Evolutionary conservation across 2,113 vertebrate genomes (phyloP).

Genomic region (Ranitomeya variabilis): DNA sequence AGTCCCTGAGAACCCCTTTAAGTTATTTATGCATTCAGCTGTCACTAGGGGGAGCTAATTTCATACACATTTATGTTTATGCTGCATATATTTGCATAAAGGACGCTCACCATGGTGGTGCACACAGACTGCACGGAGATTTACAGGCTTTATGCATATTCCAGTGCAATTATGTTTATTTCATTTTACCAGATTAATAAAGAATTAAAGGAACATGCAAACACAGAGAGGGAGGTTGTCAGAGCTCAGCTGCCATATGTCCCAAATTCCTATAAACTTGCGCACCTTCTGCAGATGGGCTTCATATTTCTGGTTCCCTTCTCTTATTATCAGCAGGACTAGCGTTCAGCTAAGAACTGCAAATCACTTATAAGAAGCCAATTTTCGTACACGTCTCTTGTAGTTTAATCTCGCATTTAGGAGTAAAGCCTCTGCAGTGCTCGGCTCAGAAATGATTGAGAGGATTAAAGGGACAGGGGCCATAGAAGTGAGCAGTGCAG

Average conservation of each 20-base stretch:
- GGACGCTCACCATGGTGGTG: too few species aligned
- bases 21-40: too few species aligned
- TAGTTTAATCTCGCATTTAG: conserved; percentile 23
- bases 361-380: conserved; percentile 22
- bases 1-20: too few species aligned
- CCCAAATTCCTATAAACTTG: neutral
- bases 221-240: neutral
- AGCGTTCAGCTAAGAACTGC: neutral
- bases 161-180: neutral
- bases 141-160: neutral
- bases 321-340: neutral
- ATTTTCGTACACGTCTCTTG: conserved; percentile 15
- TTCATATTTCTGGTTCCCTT: neutral
- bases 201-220: neutral
- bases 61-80: too few species aligned
- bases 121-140: neutral
- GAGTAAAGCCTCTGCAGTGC: neutral
- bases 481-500: conserved; percentile 2
- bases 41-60: too few species aligned
- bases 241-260: neutral
- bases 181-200: neutral
- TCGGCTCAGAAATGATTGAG: conserved; percentile 13
- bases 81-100: too few species aligned
- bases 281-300: neutral
- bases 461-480: conserved; percentile 22